phyloP scores from a whole-genome alignment of 2,113 vertebrate species.

The Cricetomys ansorgei region DNA sequence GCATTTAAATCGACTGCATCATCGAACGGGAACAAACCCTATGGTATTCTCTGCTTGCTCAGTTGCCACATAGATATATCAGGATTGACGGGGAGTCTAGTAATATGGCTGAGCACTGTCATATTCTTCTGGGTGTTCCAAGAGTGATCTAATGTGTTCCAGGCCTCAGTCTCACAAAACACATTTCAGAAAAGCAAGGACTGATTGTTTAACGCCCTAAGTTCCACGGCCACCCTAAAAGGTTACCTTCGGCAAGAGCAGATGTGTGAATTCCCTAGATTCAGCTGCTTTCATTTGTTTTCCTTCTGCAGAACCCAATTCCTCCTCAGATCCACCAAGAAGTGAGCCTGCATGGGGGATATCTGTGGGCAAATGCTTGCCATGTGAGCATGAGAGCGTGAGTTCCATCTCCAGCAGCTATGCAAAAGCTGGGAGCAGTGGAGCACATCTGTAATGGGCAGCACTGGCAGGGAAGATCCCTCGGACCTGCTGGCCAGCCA shows the following conservation, averaged over 20 bases:
- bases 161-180: neutral
- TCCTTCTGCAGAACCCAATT: neutral
- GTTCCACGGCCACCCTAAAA: neutral
- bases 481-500: neutral
- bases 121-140: neutral
- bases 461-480: neutral
- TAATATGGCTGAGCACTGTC: neutral
- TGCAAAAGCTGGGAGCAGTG: no score
- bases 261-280: neutral
- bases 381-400: accelerated
- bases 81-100: neutral
- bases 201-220: neutral
- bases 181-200: neutral
- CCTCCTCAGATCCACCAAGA: conserved; percentile 33
- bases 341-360: neutral
- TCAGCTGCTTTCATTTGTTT: conserved; percentile 8
- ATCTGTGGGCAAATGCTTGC: neutral
- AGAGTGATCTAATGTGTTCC: neutral
- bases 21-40: neutral
- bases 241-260: neutral
- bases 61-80: neutral
- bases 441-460: neutral
- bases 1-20: neutral
- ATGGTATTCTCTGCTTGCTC: neutral
- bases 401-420: neutral